Conservation (phyloP, 1,140 invertebrate species). For the Calephelis virginiensis region DNA sequence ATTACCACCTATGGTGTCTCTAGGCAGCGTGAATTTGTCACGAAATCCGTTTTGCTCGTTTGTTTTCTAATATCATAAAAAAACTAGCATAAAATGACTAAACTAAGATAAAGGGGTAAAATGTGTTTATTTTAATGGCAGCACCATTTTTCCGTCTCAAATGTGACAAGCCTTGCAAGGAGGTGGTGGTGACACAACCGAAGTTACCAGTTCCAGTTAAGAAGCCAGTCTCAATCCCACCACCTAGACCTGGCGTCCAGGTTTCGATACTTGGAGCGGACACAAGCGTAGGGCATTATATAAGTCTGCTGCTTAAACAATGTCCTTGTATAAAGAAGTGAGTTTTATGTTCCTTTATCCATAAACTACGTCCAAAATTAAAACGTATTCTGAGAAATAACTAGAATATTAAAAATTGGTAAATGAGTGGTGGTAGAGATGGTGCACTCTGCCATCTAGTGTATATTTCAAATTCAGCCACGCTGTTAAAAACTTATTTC, state of each 20-base stretch:
- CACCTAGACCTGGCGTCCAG: conserved; percentile 54
- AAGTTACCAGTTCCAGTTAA: conserved; percentile 46
- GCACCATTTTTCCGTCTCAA: conserved; percentile 58
- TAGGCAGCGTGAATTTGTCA: too few species aligned
- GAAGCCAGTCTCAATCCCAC: conserved; percentile 32
- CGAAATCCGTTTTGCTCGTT: too few species aligned
- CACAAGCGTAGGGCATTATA: conserved; percentile 55
- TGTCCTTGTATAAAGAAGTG: conserved; percentile 65
- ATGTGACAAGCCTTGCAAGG: conserved; percentile 40
- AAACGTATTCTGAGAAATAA: too few species aligned
- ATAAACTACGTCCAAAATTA: background rate
- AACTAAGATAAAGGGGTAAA: background rate
- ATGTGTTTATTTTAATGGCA: conserved; percentile 23
- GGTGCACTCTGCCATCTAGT: too few species aligned
- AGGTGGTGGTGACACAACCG: conserved; percentile 33
- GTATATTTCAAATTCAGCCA: too few species aligned
- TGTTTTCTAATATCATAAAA: too few species aligned
- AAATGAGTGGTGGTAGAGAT: too few species aligned
- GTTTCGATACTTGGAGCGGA: conserved; percentile 63
- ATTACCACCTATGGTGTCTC: too few species aligned
- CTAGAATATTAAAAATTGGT: too few species aligned
- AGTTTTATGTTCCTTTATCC: conserved; percentile 29
- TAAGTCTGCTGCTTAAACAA: conserved; percentile 60
- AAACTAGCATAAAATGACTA: too few species aligned
- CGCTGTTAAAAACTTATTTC: too few species aligned